These are phyloP conservation scores for Laupala kohalensis DNA, from an alignment of 1,140 invertebrate genomes.

Conservation along the genomic window DNA sequence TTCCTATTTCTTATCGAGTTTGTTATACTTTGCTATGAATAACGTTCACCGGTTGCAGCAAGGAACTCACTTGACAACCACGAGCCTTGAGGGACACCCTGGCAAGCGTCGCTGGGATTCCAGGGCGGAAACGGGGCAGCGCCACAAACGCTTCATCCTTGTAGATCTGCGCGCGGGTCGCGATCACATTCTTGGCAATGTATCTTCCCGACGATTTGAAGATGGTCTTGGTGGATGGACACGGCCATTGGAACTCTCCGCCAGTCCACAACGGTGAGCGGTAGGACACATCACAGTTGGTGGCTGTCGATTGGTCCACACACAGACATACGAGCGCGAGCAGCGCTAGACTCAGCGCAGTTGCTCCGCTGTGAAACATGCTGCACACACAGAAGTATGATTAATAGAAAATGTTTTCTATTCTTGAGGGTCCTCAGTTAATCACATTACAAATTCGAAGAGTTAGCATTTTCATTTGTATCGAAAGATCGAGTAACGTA, in stretches of 20 bases:
- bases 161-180: conserved; percentile 42
- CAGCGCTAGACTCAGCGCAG: too few species aligned
- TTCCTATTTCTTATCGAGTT: too few species aligned
- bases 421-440: too few species aligned
- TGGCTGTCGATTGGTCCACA: conserved; percentile 17
- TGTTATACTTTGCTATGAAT: too few species aligned
- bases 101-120: conserved; percentile 46
- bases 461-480: too few species aligned
- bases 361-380: too few species aligned
- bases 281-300: conserved; percentile 8
- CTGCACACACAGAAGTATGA: too few species aligned
- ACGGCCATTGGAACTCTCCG: conserved; percentile 38
- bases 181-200: conserved; percentile 41
- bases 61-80: conserved; percentile 32
- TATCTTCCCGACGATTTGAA: conserved; percentile 41
- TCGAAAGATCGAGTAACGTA: too few species aligned
- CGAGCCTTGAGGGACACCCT: conserved; percentile 30
- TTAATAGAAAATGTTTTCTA: too few species aligned
- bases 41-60: too few species aligned
- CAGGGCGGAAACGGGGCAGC: conserved; percentile 40
- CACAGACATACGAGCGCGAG: too few species aligned
- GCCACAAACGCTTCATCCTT: conserved; percentile 40
- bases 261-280: conserved; percentile 29
- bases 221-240: conserved; percentile 39
- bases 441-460: too few species aligned